These are phyloP conservation scores for Macropus fuliginosus DNA, from an alignment of 2,797 vertebrate species.

Conservation along the genomic window DNA sequence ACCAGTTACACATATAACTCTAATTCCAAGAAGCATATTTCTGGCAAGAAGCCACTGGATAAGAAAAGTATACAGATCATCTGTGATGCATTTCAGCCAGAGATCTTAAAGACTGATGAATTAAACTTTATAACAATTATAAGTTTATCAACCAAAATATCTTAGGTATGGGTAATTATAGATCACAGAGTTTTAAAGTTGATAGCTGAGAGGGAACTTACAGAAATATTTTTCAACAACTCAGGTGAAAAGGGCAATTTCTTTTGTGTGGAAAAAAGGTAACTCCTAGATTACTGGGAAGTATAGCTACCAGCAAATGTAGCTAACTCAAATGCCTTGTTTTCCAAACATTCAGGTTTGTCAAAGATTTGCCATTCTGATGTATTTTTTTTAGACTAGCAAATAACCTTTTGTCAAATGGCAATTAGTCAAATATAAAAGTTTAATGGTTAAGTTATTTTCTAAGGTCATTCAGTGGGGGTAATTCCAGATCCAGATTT, in stretches of 20 bases:
- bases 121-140: not conserved
- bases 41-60: not conserved
- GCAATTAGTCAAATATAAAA: not conserved
- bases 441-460: not conserved
- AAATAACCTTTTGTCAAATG: not conserved
- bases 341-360: not conserved
- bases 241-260: not conserved
- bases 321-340: not conserved
- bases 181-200: not conserved
- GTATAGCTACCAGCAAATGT: not conserved
- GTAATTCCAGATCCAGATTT: not conserved
- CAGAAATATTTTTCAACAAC: not conserved
- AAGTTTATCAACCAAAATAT: not conserved
- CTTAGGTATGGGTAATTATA: not conserved
- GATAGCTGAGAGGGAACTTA: not conserved
- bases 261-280: not conserved
- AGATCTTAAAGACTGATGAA: not conserved
- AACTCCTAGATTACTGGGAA: not conserved
- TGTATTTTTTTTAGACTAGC: not conserved
- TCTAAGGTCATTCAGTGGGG: not conserved
- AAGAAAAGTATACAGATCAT: not conserved
- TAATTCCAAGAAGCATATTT: not conserved
- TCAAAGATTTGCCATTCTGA: not conserved
- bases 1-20: not conserved
- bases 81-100: not conserved